Base-by-base conservation (phyloP, 2,797 vertebrate genomes). In the Acipenser oxyrinchus region DNA sequence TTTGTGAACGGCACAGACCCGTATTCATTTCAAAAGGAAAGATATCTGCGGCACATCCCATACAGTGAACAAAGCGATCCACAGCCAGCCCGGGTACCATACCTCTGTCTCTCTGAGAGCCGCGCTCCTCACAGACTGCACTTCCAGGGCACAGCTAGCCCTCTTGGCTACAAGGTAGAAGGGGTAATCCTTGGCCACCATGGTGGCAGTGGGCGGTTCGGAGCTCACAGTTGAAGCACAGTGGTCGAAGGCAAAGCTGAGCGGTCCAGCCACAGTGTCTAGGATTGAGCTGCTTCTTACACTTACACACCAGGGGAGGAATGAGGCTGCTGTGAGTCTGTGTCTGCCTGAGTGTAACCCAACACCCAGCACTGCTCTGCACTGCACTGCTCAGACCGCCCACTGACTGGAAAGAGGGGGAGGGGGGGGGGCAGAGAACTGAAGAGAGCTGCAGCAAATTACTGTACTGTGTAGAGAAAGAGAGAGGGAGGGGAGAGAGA, bases 101-200 rank as follows among this genome's bases (percentile, higher is more conserved):
- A 93, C 92, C 91, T 93, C 89, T 0, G 79, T 74, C 71, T 90
- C 90, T 74, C 82, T 90, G 18, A 23, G 62, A 65, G 84, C 73
- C 0, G 77, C 74, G 69, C 78, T 72, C 66, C 77, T 75, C 60
- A 72, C 80, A 0, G 80, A 57, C 77, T 85, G 84, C 66, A 78
- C 79, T 63, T 90, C 89, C 78, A 90, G 70, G 57, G 86, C 81
- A 67, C 88, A 88, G 51, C 86, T 91, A 0, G 88, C 83, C 69
- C 91, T 87, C 81, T 89, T 93, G 77, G 84, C 89, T 9, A 87
- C 80, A 50, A 93, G 82, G 80, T 93, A 93, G 69, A 90, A 88
- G 0, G 91, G 90, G 65, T 91, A 93, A 83, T 93, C 92, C 88
- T 92, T 92, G 75, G 91, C 92, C 84, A 93, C 92, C 92, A 93